Percentiles rank a stretch among this genome's conserved stretches.
Evolutionary conservation across 2,888 invertebrate species (phyloP).

Genomic region (Phalera bucephala): DNA sequence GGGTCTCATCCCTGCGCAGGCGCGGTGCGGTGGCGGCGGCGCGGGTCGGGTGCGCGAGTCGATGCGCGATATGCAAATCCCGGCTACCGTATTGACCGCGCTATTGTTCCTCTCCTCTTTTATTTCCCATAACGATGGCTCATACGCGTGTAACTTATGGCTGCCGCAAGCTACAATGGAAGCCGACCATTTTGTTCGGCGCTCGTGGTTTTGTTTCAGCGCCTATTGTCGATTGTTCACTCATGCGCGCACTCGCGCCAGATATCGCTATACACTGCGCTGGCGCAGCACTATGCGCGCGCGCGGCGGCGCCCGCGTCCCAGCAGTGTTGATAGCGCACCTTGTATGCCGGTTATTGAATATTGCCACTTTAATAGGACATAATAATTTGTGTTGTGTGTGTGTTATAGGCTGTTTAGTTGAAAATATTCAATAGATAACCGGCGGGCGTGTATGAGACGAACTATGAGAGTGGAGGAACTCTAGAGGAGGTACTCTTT

Average conservation of each 20-base stretch:
- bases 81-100: slow-evolving; percentile 68
- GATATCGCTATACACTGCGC: too few species aligned
- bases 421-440: too few species aligned
- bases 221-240: slow-evolving; percentile 59
- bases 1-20: slow-evolving; percentile 1
- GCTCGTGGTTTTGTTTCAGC: slow-evolving; percentile 19
- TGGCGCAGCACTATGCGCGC: too few species aligned
- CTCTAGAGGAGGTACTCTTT: too few species aligned
- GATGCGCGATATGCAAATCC: slow-evolving; percentile 74
- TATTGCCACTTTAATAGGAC: too few species aligned
- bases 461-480: too few species aligned
- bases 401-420: too few species aligned
- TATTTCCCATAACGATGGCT: slow-evolving; percentile 34
- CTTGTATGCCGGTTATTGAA: too few species aligned
- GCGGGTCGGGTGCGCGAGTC: slow-evolving; percentile 34
- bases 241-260: slow-evolving; percentile 25
- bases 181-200: slow-evolving; percentile 35
- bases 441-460: too few species aligned
- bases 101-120: slow-evolving; percentile 54
- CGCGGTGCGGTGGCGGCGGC: slow-evolving; percentile 6
- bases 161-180: slow-evolving; percentile 37
- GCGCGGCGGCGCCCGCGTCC: too few species aligned
- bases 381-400: too few species aligned
- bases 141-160: slow-evolving; percentile 65
- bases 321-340: too few species aligned